phyloP scores from a whole-genome alignment of 2,113 vertebrate species.

The Lepisosteus oculatus region DNA sequence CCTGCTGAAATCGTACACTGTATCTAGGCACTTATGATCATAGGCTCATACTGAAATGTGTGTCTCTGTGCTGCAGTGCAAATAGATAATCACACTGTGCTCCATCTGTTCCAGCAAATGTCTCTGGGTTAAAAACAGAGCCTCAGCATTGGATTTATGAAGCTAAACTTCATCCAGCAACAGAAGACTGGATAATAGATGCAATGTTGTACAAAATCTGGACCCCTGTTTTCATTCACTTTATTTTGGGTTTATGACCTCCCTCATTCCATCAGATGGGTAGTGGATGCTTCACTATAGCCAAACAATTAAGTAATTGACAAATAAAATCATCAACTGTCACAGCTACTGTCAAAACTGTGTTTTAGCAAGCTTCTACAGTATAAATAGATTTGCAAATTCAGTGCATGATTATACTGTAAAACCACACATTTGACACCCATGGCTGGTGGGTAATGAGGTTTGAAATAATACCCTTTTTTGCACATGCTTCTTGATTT shows the following conservation, averaged over 20 bases:
- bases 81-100: slow-evolving; percentile 19
- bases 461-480: slow-evolving; percentile 5
- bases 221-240: background rate
- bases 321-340: slow-evolving; percentile 3
- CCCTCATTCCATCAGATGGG: background rate
- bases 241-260: background rate
- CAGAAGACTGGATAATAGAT: background rate
- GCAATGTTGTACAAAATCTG: background rate
- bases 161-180: background rate
- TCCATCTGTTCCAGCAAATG: slow-evolving; percentile 25
- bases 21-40: background rate
- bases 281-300: no score
- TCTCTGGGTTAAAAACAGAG: background rate
- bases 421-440: slow-evolving; percentile 15
- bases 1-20: background rate
- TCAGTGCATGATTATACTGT: background rate
- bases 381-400: slow-evolving; percentile 1
- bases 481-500: background rate
- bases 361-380: background rate
- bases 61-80: background rate
- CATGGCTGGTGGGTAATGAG: slow-evolving; percentile 16
- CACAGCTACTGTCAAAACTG: background rate
- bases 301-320: background rate
- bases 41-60: no score
- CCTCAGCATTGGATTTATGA: background rate